Conservation (phyloP, 2,888 invertebrate species). For the Agrotis puta region DNA sequence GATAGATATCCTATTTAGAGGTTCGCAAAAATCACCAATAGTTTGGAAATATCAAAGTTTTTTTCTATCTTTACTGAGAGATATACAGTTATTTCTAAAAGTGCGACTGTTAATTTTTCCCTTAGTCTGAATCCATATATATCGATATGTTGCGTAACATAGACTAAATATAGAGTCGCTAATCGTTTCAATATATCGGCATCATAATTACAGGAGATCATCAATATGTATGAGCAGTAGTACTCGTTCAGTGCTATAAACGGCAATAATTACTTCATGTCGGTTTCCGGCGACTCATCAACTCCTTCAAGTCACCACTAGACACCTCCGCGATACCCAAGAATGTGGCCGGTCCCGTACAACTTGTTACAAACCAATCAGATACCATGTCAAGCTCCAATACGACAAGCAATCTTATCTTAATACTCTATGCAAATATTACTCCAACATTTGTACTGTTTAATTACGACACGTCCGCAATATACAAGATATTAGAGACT, state of each 20-base stretch:
- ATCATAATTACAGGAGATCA: constrained; percentile 41
- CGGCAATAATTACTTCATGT: constrained; percentile 56
- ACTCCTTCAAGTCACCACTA: constrained; percentile 56
- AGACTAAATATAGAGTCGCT: constrained; percentile 1
- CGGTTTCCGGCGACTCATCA: constrained; percentile 66
- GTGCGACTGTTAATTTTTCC: too few relatives aligned
- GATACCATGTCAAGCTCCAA: constrained; percentile 48
- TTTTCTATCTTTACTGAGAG: too few relatives aligned
- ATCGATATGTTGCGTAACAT: not conserved
- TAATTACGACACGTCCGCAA: constrained; percentile 46
- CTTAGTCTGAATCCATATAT: not conserved
- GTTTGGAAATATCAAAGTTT: too few relatives aligned
- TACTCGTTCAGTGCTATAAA: constrained; percentile 28
- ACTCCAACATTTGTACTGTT: constrained; percentile 35
- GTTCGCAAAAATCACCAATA: too few relatives aligned
- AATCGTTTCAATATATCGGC: constrained; percentile 20
- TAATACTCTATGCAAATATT: constrained; percentile 44
- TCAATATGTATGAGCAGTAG: constrained; percentile 43
- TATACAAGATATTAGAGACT: constrained; percentile 33
- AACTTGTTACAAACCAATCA: constrained; percentile 67
- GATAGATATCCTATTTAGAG: too few relatives aligned
- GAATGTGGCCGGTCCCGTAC: constrained; percentile 71
- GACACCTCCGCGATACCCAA: constrained; percentile 51
- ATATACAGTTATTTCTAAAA: too few relatives aligned
- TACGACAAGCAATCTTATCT: constrained; percentile 38